phyloP scores from a whole-genome alignment of 1,140 invertebrate genomes.

The Sitophilus oryzae region DNA sequence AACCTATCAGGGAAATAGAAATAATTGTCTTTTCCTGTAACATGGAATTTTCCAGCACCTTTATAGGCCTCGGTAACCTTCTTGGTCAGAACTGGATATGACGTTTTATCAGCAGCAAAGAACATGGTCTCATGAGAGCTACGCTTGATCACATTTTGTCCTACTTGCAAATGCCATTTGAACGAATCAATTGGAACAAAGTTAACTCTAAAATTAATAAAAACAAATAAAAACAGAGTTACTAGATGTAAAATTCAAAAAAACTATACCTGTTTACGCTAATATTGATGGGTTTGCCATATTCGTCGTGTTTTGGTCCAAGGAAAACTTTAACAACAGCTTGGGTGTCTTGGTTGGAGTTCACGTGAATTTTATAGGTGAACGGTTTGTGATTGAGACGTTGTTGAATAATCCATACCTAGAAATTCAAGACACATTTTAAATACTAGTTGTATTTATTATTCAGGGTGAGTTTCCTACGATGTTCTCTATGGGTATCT shows the following conservation, averaged over 20 bases:
- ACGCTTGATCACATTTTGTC: conserved; percentile 61
- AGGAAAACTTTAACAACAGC: conserved; percentile 60
- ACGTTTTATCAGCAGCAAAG: conserved; percentile 57
- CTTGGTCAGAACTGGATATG: conserved; percentile 54
- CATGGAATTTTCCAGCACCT: conserved; percentile 45
- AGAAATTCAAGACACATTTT: not conserved
- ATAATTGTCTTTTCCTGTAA: conserved; percentile 49
- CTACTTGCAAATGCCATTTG: conserved; percentile 54
- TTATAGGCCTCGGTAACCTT: conserved; percentile 50
- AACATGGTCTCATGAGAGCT: conserved; percentile 59
- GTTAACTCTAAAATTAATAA: conserved; percentile 36
- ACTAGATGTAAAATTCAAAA: not conserved
- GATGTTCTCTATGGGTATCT: no score
- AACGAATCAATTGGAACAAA: conserved; percentile 68
- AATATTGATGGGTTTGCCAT: conserved; percentile 46
- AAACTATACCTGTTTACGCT: conserved; percentile 22
- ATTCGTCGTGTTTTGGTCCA: conserved; percentile 60
- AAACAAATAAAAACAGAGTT: not conserved
- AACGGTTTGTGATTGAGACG: conserved; percentile 60
- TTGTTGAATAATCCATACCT: conserved; percentile 40
- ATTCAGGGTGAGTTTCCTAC: no score
- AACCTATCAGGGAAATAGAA: conserved; percentile 51
- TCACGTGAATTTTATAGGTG: conserved; percentile 54
- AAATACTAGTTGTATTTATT: not conserved
- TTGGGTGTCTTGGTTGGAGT: conserved; percentile 50